phyloP scores from a whole-genome alignment of 2,888 invertebrate genomes.

The Acronicta psi region DNA sequence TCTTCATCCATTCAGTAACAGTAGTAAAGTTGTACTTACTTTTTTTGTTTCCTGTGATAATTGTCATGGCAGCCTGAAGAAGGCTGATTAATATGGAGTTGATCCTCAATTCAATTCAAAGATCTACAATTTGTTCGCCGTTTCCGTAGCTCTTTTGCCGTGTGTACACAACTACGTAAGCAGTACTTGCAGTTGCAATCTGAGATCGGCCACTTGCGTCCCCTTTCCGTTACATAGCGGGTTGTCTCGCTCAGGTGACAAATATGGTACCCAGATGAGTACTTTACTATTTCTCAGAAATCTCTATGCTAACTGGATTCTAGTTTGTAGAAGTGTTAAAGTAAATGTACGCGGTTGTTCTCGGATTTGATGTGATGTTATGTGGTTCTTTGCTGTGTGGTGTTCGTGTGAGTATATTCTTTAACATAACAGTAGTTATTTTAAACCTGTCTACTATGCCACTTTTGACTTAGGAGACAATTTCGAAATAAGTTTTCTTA shows the following conservation, averaged over 20 bases:
- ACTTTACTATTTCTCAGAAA: constrained; percentile 53
- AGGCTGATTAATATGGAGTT: too few species aligned
- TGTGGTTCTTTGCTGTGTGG: constrained; percentile 14
- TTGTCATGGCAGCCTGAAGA: too few species aligned
- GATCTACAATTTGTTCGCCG: too few species aligned
- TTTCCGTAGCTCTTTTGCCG: constrained; percentile 11
- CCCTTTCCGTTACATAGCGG: constrained; percentile 66
- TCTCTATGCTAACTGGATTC: constrained; percentile 34
- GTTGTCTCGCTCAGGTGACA: constrained; percentile 53
- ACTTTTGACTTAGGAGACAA: too few species aligned
- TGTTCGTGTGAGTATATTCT: not conserved
- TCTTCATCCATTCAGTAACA: not conserved
- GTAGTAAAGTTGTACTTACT: not conserved
- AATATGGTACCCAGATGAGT: constrained; percentile 52
- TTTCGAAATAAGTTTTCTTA: too few species aligned
- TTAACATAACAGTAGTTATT: not conserved
- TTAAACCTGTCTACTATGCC: not conserved
- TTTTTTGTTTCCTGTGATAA: too few species aligned
- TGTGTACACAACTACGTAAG: constrained; percentile 26
- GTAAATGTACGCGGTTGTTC: constrained; percentile 17
- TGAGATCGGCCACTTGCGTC: constrained; percentile 40
- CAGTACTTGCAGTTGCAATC: constrained; percentile 19
- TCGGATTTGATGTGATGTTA: constrained; percentile 17
- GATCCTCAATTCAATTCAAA: too few species aligned
- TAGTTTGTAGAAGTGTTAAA: constrained; percentile 31